Evolutionary conservation across 2,888 invertebrate species (phyloP).

Genomic region (Caenorhabditis afra): DNA sequence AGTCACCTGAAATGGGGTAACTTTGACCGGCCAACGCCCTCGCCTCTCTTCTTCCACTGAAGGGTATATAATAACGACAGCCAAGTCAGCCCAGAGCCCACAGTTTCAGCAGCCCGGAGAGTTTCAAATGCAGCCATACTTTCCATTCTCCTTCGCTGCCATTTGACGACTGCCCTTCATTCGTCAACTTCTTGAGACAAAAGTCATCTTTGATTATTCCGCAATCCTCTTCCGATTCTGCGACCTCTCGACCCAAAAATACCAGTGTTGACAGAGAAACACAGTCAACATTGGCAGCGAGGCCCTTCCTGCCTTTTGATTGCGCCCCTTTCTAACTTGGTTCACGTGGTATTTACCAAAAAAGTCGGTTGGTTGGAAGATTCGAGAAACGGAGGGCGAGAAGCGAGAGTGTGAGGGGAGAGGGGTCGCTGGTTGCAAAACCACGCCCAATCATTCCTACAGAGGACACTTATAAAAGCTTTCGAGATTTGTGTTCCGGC

Average conservation of each 20-base stretch:
- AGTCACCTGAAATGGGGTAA: slow-evolving; percentile 61
- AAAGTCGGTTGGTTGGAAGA: slow-evolving; percentile 44
- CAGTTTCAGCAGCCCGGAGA: too few relatives aligned
- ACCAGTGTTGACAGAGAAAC: slow-evolving; percentile 61
- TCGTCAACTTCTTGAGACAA: slow-evolving; percentile 6
- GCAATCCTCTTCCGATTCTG: slow-evolving; percentile 3
- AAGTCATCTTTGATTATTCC: slow-evolving; percentile 55
- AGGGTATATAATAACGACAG: slow-evolving; percentile 44
- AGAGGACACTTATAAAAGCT: slow-evolving; percentile 47
- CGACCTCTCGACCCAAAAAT: slow-evolving; percentile 49
- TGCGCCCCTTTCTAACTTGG: slow-evolving; percentile 51
- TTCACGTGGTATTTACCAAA: slow-evolving; percentile 59
- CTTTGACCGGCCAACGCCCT: slow-evolving; percentile 64
- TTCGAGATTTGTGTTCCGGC: slow-evolving; percentile 44
- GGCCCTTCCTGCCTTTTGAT: slow-evolving; percentile 28
- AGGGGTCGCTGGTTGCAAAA: slow-evolving; percentile 24
- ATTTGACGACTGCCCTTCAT: not conserved
- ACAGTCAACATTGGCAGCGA: slow-evolving; percentile 57
- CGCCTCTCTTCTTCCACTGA: slow-evolving; percentile 15
- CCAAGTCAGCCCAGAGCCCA: slow-evolving; percentile 1
- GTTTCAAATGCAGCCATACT: too few relatives aligned
- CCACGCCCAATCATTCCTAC: slow-evolving; percentile 52
- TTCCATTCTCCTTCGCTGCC: too few relatives aligned
- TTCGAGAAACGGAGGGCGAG: slow-evolving; percentile 29
- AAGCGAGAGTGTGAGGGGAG: slow-evolving; percentile 11